Percentiles rank a stretch among this genome's conserved stretches.
phyloP scores from a whole-genome alignment of 2,113 vertebrate species.

The Mormoops blainvillei region DNA sequence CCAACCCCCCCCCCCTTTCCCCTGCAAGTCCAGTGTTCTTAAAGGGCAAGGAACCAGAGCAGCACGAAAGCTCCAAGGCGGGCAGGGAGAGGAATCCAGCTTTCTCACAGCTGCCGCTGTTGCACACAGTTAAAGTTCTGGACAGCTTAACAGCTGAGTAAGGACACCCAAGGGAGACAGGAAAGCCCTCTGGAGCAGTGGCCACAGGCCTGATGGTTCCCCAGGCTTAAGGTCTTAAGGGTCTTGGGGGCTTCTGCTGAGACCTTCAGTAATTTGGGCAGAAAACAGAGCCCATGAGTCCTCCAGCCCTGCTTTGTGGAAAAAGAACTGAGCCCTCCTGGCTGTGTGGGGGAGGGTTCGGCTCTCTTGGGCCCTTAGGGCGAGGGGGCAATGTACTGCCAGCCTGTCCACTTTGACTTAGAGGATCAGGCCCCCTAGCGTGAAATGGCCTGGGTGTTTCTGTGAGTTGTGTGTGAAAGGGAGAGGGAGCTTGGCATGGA shows the following conservation, averaged over 20 bases:
- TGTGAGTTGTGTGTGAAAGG: background rate
- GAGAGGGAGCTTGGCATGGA: background rate
- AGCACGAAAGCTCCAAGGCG: background rate
- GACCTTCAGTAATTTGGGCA: background rate
- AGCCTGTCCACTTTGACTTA: background rate
- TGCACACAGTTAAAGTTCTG: background rate
- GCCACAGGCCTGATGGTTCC: background rate
- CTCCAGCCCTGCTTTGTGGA: background rate
- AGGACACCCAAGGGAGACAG: background rate
- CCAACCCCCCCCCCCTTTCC: too few species aligned
- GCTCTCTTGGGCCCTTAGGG: too few species aligned
- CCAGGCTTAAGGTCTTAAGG: background rate
- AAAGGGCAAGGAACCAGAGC: background rate
- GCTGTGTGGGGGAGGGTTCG: background rate
- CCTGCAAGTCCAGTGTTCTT: background rate
- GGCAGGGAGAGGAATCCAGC: background rate
- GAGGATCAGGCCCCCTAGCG: background rate
- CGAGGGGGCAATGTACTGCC: too few species aligned
- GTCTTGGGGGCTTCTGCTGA: background rate
- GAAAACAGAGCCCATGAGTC: background rate
- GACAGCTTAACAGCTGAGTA: background rate
- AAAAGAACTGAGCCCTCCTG: background rate
- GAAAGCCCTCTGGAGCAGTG: background rate
- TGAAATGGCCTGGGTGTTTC: background rate
- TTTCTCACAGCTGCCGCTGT: background rate